Base-by-base conservation (phyloP, 2,797 vertebrate genomes). In the Syngnathus rostellatus region DNA sequence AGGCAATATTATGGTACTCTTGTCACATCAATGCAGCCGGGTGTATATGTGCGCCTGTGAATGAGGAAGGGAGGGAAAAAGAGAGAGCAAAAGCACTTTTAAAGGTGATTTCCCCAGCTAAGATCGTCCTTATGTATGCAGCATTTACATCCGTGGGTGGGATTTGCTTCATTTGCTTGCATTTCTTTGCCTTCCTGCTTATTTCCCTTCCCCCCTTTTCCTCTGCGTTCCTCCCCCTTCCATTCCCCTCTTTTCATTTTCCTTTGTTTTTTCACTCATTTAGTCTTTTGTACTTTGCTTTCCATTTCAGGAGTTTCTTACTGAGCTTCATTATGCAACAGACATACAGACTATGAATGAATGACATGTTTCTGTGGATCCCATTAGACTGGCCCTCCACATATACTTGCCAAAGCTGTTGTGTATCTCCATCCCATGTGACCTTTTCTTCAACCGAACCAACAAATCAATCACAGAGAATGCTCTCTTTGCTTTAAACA, bases 401-500 rank as follows among this genome's bases (percentile, higher is more conserved):
- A 21, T 21, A 37, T 53, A 38, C 25, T 68, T 43, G 53, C 45
- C 11, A 25, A 55, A 62, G 39, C 68, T 59, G 63, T 66, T 53
- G 19, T 17, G 70, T 16, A 67, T 76, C 70, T 53, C 65, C 63
- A 69, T 62, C 68, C 63, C 43, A 17, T 3, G n/a, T 76, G 77
- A 80, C 85, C 70, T 80, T 68, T 76, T 70, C 50, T 64, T 53
- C 58, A 70, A 65, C 48, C 64, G 40, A 73, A 57, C 68, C 17
- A 79, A 80, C 69, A 79, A 77, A 82, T 81, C 75, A 72, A 68
- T 84, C 68, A 17, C 64, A 55, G 67, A 73, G 51, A 65, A 69
- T 57, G 63, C 69, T 71, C 68, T 72, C 68, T 78, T 76, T 72
- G 70, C 77, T 76, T 74, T 82, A 75, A 83, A 83, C 84, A 76